Conservation (phyloP, 2,888 invertebrate species). For the Rhaphigaster nebulosa region DNA sequence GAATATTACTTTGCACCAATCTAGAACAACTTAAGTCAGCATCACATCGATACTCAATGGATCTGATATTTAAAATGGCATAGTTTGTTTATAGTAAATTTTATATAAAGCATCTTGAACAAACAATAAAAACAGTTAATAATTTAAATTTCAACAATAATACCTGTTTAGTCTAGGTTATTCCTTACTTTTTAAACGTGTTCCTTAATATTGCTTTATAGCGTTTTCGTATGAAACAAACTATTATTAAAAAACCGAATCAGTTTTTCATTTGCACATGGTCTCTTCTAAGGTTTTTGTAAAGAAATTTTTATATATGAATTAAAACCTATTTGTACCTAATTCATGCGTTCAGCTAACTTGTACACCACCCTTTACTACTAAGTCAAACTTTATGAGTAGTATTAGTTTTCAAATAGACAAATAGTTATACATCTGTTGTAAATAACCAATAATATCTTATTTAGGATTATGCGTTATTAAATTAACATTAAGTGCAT, state of each 20-base stretch:
- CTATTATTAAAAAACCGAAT: too few relatives aligned
- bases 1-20: too few relatives aligned
- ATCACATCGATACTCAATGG: too few relatives aligned
- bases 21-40: too few relatives aligned
- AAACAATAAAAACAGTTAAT: neutral
- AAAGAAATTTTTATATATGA: too few relatives aligned
- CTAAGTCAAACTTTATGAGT: neutral
- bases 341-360: neutral
- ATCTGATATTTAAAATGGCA: too few relatives aligned
- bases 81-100: neutral
- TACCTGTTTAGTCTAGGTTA: neutral
- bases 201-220: too few relatives aligned
- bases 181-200: neutral
- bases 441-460: neutral
- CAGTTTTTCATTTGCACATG: too few relatives aligned
- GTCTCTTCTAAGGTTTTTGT: too few relatives aligned
- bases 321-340: too few relatives aligned
- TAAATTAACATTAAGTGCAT: neutral
- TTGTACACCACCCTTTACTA: neutral
- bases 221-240: too few relatives aligned
- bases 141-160: neutral
- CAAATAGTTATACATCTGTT: neutral
- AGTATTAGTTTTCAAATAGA: neutral
- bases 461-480: neutral
- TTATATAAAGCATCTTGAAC: neutral